phyloP scores from a whole-genome alignment of 2,888 invertebrate genomes.

The Scaptomyza cyrtandrae region DNA sequence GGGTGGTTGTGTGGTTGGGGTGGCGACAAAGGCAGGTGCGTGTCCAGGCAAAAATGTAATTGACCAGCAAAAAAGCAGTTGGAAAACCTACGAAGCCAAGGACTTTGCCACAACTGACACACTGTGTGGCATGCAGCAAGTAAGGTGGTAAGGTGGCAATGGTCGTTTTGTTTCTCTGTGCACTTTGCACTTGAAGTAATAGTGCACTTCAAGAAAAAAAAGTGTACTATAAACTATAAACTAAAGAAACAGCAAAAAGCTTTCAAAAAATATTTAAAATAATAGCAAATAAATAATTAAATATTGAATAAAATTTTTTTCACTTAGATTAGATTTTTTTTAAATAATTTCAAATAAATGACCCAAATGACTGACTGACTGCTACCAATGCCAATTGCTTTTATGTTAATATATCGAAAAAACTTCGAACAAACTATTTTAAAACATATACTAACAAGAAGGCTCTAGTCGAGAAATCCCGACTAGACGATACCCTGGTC shows the following conservation, averaged over 20 bases:
- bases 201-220: background rate
- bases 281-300: background rate
- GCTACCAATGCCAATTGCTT: background rate
- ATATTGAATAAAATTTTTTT: background rate
- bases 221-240: no score
- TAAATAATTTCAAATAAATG: no score
- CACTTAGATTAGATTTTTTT: no score
- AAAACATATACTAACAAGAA: no score
- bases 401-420: no score
- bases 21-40: slow-evolving; percentile 54
- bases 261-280: background rate
- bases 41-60: slow-evolving; percentile 65
- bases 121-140: slow-evolving; percentile 37
- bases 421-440: no score
- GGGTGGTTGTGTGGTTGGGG: background rate
- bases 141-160: slow-evolving; percentile 6
- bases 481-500: no score
- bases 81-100: slow-evolving; percentile 35
- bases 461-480: no score
- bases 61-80: slow-evolving; percentile 56
- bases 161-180: slow-evolving; percentile 2
- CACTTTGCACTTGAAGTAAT: slow-evolving; percentile 14
- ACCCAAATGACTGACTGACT: background rate
- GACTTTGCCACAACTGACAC: slow-evolving; percentile 75
- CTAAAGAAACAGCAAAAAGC: background rate